Conservation (phyloP, 1,140 invertebrate species). For the Spodoptera frugiperda region DNA sequence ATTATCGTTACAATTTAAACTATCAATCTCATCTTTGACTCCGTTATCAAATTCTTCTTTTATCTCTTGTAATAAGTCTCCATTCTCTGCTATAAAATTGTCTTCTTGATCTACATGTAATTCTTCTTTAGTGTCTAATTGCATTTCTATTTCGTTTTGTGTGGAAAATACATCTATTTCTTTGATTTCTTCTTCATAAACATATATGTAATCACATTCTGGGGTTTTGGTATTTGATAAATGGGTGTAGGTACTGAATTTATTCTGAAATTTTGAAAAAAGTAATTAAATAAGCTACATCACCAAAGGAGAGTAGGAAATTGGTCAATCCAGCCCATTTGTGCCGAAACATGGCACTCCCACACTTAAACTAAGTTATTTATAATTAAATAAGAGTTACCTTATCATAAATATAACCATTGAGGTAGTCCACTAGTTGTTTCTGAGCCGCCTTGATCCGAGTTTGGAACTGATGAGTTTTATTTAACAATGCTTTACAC, state of each 20-base stretch:
- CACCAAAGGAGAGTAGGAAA: no score
- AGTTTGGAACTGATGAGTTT: conserved; percentile 54
- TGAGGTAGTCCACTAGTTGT: conserved; percentile 45
- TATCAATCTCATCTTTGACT: background rate
- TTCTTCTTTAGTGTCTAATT: background rate
- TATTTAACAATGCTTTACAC: conserved; percentile 58
- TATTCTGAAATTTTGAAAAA: background rate
- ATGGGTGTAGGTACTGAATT: background rate
- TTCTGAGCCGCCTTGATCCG: conserved; percentile 58
- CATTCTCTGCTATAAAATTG: background rate
- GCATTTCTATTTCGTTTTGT: background rate
- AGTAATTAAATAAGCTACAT: no score
- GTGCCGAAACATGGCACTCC: no score
- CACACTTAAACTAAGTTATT: no score
- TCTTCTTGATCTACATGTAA: conserved; percentile 31
- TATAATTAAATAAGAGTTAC: background rate
- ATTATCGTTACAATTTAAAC: background rate
- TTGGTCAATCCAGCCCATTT: no score
- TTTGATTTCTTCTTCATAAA: background rate
- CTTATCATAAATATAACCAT: conserved; percentile 6
- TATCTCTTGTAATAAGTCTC: background rate
- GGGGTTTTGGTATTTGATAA: background rate
- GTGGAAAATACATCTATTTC: background rate
- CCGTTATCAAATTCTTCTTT: conserved; percentile 41
- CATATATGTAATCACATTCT: background rate